Conservation (phyloP, 35 echinoderm and acorn worm genomes). For the Apostichopus japonicus region DNA sequence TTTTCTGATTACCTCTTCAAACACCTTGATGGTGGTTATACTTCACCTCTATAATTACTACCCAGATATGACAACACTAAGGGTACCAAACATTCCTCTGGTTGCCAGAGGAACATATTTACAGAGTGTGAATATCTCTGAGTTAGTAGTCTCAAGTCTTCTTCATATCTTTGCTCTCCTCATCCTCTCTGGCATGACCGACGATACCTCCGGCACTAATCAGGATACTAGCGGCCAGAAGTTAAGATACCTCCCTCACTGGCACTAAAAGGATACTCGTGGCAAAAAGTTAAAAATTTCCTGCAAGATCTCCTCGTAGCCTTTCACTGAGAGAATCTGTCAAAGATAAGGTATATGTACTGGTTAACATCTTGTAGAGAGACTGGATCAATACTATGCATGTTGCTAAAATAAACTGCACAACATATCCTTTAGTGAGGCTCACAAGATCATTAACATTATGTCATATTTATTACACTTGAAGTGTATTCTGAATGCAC, state of each 20-base stretch:
- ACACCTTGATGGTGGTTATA: too few relatives aligned
- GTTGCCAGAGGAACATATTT: not conserved
- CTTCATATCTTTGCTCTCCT: not conserved
- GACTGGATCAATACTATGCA: too few relatives aligned
- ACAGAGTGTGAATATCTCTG: constrained; percentile 19
- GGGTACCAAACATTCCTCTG: too few relatives aligned
- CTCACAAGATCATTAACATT: too few relatives aligned
- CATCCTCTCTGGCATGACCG: not conserved
- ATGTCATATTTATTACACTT: too few relatives aligned
- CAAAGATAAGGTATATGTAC: not conserved
- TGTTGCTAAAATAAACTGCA: too few relatives aligned
- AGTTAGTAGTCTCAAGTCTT: not conserved
- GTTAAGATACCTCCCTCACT: not conserved
- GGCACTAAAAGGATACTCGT: not conserved
- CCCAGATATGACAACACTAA: too few relatives aligned
- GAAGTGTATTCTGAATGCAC: too few relatives aligned
- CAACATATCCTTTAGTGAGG: too few relatives aligned
- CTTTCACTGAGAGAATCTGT: constrained; percentile 16
- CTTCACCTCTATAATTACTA: too few relatives aligned
- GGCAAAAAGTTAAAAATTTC: constrained; percentile 6
- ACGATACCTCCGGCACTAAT: not conserved
- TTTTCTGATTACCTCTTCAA: too few relatives aligned
- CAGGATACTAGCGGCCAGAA: not conserved
- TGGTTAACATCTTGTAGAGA: too few relatives aligned
- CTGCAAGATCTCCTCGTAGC: constrained; percentile 24